Evolutionary conservation across 1,140 invertebrate species (phyloP).

Genomic region (Tachypleus tridentatus): DNA sequence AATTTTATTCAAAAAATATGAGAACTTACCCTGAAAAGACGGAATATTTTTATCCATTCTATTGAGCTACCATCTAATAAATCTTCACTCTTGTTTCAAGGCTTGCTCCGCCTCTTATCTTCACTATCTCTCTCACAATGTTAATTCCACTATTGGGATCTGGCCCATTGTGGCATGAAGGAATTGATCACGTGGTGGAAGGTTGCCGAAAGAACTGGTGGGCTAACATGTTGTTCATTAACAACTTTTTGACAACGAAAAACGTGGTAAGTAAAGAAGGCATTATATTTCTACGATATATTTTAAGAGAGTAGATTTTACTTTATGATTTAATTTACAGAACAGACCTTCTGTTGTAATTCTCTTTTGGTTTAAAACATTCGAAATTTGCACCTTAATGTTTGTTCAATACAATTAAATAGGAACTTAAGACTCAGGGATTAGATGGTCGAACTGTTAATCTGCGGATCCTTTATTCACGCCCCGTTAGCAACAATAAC

Average conservation of each 20-base stretch:
- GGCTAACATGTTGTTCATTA: constrained; percentile 8
- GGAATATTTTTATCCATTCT: no score
- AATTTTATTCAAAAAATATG: no score
- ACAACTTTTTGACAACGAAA: constrained; percentile 4
- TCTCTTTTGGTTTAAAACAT: not conserved
- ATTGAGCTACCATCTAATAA: no score
- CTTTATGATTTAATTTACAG: not conserved
- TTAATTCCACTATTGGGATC: constrained; percentile 8
- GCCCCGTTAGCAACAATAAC: no score
- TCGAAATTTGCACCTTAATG: no score
- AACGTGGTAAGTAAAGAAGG: not conserved
- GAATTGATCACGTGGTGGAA: constrained; percentile 1
- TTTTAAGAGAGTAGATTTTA: no score
- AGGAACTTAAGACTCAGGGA: not conserved
- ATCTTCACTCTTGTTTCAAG: no score
- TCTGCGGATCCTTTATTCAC: no score
- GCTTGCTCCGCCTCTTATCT: no score
- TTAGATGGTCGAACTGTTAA: no score
- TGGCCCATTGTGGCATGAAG: constrained; percentile 11
- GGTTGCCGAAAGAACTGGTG: constrained; percentile 8
- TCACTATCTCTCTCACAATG: not conserved
- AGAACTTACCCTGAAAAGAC: no score
- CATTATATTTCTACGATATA: constrained; percentile 13
- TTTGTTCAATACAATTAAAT: not conserved
- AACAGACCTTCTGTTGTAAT: not conserved